Percentiles rank a stretch among this genome's conserved stretches.
Conservation (phyloP, 2,113 vertebrate genomes). For the Nesoenas mayeri region DNA sequence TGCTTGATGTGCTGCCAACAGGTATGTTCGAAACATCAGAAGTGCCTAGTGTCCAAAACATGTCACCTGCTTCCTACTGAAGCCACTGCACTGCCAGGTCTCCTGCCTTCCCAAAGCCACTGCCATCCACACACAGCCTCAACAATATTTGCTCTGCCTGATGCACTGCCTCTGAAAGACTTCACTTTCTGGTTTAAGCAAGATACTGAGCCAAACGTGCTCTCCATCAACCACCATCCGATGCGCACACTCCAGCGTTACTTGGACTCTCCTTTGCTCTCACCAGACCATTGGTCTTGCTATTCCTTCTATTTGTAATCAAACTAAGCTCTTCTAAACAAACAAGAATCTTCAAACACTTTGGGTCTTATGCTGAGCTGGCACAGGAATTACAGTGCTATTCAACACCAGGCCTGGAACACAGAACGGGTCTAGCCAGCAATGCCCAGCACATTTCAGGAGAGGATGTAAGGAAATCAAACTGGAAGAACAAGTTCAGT, state of each 20-base stretch:
- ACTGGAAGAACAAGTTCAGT: not conserved
- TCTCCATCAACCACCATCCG: not conserved
- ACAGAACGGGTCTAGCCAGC: not conserved
- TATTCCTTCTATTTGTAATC: not conserved
- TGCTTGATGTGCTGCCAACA: constrained; percentile 89
- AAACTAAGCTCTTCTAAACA: not conserved
- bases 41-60: not conserved
- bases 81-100: not conserved
- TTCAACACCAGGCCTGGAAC: not conserved
- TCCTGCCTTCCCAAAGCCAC: not conserved
- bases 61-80: not conserved
- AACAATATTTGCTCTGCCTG: not conserved
- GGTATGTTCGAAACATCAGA: not conserved
- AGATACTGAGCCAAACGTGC: not conserved
- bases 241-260: not conserved
- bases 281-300: not conserved
- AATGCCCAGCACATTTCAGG: not conserved
- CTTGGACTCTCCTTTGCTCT: not conserved
- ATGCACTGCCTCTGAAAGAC: not conserved
- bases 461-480: not conserved
- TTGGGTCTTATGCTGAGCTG: not conserved
- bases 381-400: not conserved
- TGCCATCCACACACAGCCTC: not conserved
- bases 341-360: not conserved
- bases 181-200: not conserved